Conservation (phyloP, 2,888 invertebrate species). For the Rhagonycha fulva region DNA sequence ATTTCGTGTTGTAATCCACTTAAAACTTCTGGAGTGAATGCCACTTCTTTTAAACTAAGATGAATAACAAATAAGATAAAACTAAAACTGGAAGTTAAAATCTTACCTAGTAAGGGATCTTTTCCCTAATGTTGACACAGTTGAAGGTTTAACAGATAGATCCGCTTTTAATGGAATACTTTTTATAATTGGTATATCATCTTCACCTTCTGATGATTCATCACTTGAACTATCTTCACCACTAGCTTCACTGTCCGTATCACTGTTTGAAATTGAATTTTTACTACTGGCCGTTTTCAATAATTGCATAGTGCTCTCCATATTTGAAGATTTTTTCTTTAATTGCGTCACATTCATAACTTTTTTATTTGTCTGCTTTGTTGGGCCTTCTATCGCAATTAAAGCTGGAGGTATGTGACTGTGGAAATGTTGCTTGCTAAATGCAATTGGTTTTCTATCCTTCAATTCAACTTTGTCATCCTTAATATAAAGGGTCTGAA, state of each 20-base stretch:
- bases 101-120: slow-evolving; percentile 38
- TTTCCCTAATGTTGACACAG: slow-evolving; percentile 35
- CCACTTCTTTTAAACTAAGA: slow-evolving; percentile 36
- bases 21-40: slow-evolving; percentile 32
- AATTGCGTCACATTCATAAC: not conserved
- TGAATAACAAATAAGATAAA: not conserved
- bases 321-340: not conserved
- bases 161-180: not conserved
- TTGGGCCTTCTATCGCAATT: not conserved
- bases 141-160: slow-evolving; percentile 21
- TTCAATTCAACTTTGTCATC: not conserved
- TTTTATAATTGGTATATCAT: not conserved
- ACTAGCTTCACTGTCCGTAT: not conserved
- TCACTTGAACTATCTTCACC: slow-evolving; percentile 8
- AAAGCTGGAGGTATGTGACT: not conserved
- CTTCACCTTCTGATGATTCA: slow-evolving; percentile 10
- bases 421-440: not conserved
- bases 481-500: not conserved
- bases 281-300: not conserved
- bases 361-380: not conserved
- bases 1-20: slow-evolving; percentile 34
- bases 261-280: not conserved
- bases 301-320: not conserved
- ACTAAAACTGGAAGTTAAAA: not conserved
- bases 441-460: not conserved